Percentiles rank a stretch among this genome's conserved stretches.
These are phyloP conservation scores for Hypercompe scribonia DNA, from an alignment of 2,888 invertebrate species.

Conservation along the genomic window DNA sequence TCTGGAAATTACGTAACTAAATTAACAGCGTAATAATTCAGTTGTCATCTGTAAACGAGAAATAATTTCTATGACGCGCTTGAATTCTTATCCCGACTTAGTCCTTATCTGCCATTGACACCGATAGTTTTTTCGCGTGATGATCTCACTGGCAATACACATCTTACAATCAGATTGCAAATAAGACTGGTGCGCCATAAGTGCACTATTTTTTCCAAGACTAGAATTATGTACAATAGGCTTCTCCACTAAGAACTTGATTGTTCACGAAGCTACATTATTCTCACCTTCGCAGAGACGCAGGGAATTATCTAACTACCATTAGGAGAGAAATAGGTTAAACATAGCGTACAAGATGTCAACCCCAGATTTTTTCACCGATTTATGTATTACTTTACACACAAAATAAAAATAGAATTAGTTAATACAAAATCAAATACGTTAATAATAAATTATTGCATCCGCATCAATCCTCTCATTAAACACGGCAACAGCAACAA, in stretches of 20 bases:
- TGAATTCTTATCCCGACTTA: not conserved
- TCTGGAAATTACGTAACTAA: not conserved
- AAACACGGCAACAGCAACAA: slow-evolving; percentile 17
- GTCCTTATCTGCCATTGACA: not conserved
- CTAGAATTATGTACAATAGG: not conserved
- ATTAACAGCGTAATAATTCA: not conserved
- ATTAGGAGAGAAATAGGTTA: not conserved
- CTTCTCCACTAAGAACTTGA: not conserved
- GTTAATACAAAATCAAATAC: not conserved
- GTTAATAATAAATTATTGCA: not conserved
- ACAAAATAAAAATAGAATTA: not conserved
- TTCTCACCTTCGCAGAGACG: too few relatives aligned
- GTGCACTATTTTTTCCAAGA: not conserved
- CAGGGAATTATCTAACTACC: too few relatives aligned
- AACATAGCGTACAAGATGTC: not conserved
- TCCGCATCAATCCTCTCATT: slow-evolving; percentile 15
- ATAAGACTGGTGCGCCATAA: not conserved
- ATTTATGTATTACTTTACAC: not conserved
- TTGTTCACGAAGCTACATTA: too few relatives aligned
- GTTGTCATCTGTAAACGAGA: not conserved
- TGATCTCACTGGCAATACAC: not conserved
- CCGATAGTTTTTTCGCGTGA: not conserved
- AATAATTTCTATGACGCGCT: not conserved
- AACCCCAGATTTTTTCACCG: not conserved
- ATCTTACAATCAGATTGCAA: too few relatives aligned